Conservation (phyloP, 2,797 vertebrate genomes). For the Sardinella longiceps region DNA sequence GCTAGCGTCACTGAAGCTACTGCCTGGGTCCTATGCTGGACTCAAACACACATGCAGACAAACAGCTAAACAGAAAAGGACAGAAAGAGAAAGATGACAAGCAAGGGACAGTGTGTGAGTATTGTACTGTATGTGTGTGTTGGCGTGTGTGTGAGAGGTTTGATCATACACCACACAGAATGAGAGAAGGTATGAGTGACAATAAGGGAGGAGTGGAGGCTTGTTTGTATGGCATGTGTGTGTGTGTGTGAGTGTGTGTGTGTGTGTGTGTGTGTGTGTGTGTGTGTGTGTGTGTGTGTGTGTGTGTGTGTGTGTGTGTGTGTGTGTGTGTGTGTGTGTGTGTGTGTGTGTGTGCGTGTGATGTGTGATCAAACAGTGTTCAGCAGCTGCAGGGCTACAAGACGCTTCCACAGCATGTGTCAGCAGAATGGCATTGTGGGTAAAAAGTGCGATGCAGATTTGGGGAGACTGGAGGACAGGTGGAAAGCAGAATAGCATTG, state of each 20-base stretch:
- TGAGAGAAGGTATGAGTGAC: neutral
- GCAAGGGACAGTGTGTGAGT: neutral
- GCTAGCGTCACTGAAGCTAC: neutral
- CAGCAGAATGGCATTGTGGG: neutral
- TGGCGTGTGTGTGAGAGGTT: neutral
- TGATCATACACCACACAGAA: slow-evolving; percentile 2
- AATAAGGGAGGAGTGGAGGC: neutral
- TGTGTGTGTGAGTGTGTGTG: too few relatives aligned
- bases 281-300: too few relatives aligned
- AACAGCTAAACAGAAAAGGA: neutral
- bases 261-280: too few relatives aligned
- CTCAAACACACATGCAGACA: too few relatives aligned
- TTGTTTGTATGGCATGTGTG: too few relatives aligned
- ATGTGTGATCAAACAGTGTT: neutral
- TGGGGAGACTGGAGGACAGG: neutral
- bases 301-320: too few relatives aligned
- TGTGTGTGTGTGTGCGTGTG: neutral
- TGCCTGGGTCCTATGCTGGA: too few relatives aligned
- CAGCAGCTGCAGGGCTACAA: neutral
- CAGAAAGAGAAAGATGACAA: neutral
- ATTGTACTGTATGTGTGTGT: neutral
- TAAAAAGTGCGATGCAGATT: neutral
- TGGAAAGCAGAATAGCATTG: too few relatives aligned
- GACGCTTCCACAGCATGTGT: neutral
- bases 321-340: too few relatives aligned